Evolutionary conservation across 2,113 vertebrate genomes (phyloP), one percentile per base, ranked within the genome.

Genomic region (Cyanoderma ruficeps): DNA sequence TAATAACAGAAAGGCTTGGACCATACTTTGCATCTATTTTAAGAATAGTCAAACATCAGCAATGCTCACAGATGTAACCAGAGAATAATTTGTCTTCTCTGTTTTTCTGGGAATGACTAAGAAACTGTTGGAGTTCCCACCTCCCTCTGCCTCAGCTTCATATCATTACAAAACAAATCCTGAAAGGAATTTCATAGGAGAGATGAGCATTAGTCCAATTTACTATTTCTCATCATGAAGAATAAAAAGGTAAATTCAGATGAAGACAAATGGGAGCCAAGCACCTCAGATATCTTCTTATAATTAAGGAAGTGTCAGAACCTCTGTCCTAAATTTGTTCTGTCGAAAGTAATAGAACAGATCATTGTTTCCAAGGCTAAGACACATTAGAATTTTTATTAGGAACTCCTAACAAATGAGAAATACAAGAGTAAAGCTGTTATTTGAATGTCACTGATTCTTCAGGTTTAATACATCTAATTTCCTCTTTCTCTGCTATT

Each of bases 391-490:
- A 93, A 95, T 79, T 72, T 84, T 96, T 77, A 75, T 85, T 87
- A 59, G 82, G 65, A 89, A 42, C 47, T 90, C 70, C 72, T 94
- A 94, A 95, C 70, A 83, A 97, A 94, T 96, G 84, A 95, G 76
- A 97, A 93, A 95, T 83, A 86, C 92, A 59, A 80, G 87, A 94
- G 75, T 57, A 95, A 94, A 84, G 52, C 83, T 53, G 63, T 81
- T 96, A 89, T 84, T 89, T 89, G 50, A 84, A 96, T 93, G 91
- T 94, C 89, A 93, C 55, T 68, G 91, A 67, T 87, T 96, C 59
- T 92, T 94, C 80, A 75, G 71, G 35, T 94, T 89, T 92, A 95
- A 93, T 77, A 78, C 41, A 87, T 76, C 93, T 94, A 78, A 94
- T 63, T 90, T 95, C 39, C 64, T 84, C 82, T 72, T 79, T 63